Conservation (phyloP, 1,140 invertebrate species). For the Eriocheir sinensis region DNA sequence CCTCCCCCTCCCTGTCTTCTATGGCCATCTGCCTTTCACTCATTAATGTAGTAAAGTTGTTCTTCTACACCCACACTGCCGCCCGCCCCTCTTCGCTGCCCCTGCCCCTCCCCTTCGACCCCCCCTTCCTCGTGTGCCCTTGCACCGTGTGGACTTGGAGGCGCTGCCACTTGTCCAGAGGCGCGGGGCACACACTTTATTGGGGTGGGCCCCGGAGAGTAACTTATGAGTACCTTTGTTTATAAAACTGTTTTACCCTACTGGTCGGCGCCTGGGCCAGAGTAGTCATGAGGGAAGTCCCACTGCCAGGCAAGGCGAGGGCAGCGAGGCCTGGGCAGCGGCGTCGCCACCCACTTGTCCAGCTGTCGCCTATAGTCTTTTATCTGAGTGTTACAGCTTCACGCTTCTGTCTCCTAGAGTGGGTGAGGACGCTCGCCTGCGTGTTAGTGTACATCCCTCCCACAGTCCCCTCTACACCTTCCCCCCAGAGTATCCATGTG, state of each 20-base stretch:
- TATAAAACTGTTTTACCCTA: not conserved
- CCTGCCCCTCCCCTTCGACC: not conserved
- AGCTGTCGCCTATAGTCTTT: constrained; percentile 45
- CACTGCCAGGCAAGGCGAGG: not conserved
- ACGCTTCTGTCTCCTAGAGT: constrained; percentile 67
- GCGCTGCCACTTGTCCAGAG: not conserved
- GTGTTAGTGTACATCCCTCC: constrained; percentile 35
- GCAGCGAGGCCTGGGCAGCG: constrained; percentile 10
- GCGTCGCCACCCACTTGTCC: not conserved
- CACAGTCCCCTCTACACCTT: not conserved
- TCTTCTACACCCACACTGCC: not conserved
- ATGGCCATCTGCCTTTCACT: not conserved
- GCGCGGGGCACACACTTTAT: not conserved
- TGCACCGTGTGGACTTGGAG: not conserved
- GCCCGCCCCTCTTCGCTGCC: not conserved
- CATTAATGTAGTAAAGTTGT: constrained; percentile 11
- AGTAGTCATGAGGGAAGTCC: not conserved
- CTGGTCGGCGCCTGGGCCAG: no score
- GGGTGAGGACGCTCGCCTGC: constrained; percentile 37
- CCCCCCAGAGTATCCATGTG: not conserved
- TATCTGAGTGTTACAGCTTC: constrained; percentile 28
- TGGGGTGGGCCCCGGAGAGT: not conserved
- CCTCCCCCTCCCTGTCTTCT: not conserved
- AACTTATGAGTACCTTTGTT: not conserved
- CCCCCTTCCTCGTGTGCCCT: not conserved